These are phyloP conservation scores for Grus americana DNA, from an alignment of 2,113 vertebrate species.

Conservation along the genomic window DNA sequence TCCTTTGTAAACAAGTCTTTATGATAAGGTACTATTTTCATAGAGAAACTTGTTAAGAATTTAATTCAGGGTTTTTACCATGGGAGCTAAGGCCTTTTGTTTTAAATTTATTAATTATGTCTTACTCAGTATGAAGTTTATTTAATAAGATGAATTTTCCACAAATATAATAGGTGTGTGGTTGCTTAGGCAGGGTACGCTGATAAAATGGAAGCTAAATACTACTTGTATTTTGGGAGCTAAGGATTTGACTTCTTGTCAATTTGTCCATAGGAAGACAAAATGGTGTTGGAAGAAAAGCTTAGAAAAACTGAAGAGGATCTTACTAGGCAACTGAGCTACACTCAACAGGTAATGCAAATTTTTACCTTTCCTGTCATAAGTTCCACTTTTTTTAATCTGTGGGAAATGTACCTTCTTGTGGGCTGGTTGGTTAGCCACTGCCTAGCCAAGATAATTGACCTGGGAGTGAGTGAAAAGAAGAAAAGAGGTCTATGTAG, in stretches of 20 bases:
- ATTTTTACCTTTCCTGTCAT: neutral
- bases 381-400: neutral
- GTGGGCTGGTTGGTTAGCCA: neutral
- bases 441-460: neutral
- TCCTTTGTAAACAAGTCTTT: neutral
- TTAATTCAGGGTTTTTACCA: neutral
- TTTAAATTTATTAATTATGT: neutral
- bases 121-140: neutral
- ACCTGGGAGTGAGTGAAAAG: neutral
- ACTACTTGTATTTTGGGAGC: neutral
- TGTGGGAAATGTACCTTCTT: neutral
- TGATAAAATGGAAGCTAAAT: neutral
- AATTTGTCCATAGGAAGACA: constrained; percentile 83
- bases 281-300: constrained; percentile 79
- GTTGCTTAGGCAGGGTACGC: neutral
- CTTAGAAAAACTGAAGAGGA: constrained; percentile 87
- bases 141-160: neutral
- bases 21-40: neutral
- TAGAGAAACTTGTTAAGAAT: neutral
- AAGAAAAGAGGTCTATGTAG: neutral
- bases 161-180: neutral
- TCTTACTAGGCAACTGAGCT: constrained; percentile 83
- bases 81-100: neutral
- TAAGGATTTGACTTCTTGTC: neutral
- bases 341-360: constrained; percentile 84